Evolutionary conservation across 2,888 invertebrate genomes (phyloP), one percentile per base, ranked within the genome.

Genomic region (Matsumyia berberina): DNA sequence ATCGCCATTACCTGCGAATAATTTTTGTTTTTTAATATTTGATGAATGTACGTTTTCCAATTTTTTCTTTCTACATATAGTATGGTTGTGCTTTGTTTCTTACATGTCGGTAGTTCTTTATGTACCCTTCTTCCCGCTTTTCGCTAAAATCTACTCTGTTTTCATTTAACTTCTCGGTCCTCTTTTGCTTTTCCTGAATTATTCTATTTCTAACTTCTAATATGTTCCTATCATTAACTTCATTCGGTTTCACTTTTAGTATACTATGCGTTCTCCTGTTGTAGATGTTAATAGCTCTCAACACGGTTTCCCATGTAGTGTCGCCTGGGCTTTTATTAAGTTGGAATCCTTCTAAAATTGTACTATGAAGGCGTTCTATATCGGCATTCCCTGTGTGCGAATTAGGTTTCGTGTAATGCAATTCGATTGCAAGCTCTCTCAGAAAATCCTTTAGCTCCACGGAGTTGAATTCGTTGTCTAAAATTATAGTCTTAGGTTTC

Each of bases 371-470:
- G 8, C 9, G 8, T 35, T 9, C 9, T 35, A 9, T 39, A 24
- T 24, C 24, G 4, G 12, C 37, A n/a, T 39, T 39, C 37, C 37
- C 12, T 2, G 37, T 39, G 37, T 39, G n/a, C 3, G 37, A 39
- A 4, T 39, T 39, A 39, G 37, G 37, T 4, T 39, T 39, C n/a
- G 37, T 39, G 37, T 39, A 39, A 39, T 39, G 37, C 12, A 39
- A 5, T 39, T 39, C 37, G n/a, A 39, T 39, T n/a, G 37, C 37
- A 7, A 39, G 37, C n/a, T 39, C n/a, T 39, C 5, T n/a, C 37
- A 39, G n/a, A 39, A 39, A 39, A 39, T 39, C 37, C 9, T n/a
- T 39, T 39, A 39, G 37, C 37, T 39, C 37, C 4, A 39, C 37
- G 37, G 37, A 37, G n/a, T 39, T 39, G 37, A 39, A 39, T 39